A percentile compares a stretch with the other conserved stretches of the same genome.
phyloP scores from a whole-genome alignment of 2,888 invertebrate genomes.

The Dexiosoma caninum region DNA sequence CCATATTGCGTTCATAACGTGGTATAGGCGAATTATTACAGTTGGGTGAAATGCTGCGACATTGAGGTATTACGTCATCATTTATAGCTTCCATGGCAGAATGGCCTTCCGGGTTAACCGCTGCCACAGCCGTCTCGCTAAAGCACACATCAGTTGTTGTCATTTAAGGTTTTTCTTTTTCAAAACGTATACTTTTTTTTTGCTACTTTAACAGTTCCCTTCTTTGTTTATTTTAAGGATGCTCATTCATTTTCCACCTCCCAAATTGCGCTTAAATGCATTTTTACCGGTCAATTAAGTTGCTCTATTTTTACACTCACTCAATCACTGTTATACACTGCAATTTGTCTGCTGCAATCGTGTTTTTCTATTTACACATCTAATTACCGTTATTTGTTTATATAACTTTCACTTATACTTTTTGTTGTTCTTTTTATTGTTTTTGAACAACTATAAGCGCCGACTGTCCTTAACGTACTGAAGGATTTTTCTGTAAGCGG shows the following conservation, averaged over 20 bases:
- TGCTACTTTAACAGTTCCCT: not conserved
- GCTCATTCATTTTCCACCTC: not conserved
- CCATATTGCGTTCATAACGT: constrained; percentile 81
- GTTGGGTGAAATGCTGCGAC: constrained; percentile 75
- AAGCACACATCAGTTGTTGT: constrained; percentile 71
- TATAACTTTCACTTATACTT: not conserved
- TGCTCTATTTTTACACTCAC: constrained; percentile 27
- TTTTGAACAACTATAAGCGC: constrained; percentile 52
- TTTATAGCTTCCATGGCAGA: constrained; percentile 16
- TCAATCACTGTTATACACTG: not conserved
- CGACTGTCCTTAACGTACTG: constrained; percentile 72
- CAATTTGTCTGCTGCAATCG: constrained; percentile 7
- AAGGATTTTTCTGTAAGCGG: constrained; percentile 70
- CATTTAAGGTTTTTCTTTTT: constrained; percentile 63
- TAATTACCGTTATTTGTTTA: constrained; percentile 18
- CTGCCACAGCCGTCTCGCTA: constrained; percentile 68
- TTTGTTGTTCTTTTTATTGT: not conserved
- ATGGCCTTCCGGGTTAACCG: constrained; percentile 41
- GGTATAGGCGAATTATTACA: constrained; percentile 77
- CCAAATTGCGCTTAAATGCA: constrained; percentile 39
- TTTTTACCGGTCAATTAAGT: constrained; percentile 65
- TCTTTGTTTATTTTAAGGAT: not conserved
- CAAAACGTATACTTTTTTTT: not conserved
- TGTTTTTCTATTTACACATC: not conserved
- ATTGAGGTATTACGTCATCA: constrained; percentile 55